These are phyloP conservation scores for Orycteropus afer DNA, from an alignment of 2,113 vertebrate species.

Conservation along the genomic window DNA sequence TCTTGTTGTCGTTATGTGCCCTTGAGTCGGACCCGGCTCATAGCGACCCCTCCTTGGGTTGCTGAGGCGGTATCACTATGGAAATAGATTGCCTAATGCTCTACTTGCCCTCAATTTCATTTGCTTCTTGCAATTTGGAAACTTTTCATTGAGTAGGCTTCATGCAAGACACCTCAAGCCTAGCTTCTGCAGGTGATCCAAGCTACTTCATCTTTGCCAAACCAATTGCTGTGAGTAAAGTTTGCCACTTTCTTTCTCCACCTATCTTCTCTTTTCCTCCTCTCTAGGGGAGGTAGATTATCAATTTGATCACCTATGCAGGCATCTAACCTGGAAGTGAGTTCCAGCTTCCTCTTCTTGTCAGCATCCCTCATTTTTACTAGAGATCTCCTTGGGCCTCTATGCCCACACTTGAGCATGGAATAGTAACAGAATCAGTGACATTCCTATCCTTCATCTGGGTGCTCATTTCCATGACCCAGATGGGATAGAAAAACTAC, in stretches of 20 bases:
- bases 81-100: too few relatives aligned
- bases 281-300: background rate
- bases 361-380: background rate
- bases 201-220: background rate
- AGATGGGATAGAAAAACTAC: rapidly evolving
- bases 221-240: background rate
- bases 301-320: background rate
- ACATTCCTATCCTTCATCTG: rapidly evolving
- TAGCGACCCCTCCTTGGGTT: too few relatives aligned
- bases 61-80: too few relatives aligned
- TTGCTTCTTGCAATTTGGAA: background rate
- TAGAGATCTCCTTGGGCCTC: background rate
- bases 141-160: background rate
- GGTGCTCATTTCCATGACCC: background rate
- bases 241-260: background rate
- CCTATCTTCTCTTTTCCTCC: background rate
- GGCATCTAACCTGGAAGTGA: background rate
- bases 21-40: too few relatives aligned
- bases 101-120: background rate
- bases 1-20: too few relatives aligned
- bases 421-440: background rate
- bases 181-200: background rate
- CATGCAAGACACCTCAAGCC: background rate
- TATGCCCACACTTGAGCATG: background rate
- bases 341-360: background rate